Conservation (phyloP, 2,797 vertebrate species). For the Phrynocephalus guinanensis region DNA sequence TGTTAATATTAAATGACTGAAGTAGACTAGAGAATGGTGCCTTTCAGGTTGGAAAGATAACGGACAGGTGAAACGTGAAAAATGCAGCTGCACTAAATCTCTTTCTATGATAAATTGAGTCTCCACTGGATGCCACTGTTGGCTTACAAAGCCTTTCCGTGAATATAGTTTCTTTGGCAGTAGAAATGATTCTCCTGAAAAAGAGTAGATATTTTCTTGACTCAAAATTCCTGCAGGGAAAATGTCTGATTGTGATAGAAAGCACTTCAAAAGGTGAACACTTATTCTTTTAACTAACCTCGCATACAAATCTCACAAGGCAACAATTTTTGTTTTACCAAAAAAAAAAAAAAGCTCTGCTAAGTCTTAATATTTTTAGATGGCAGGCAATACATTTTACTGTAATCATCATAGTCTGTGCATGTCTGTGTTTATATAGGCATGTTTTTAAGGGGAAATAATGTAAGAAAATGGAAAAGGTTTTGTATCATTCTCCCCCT, state of each 20-base stretch:
- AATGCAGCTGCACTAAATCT: not conserved
- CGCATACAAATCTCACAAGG: not conserved
- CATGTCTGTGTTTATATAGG: not conserved
- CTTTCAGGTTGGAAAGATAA: slow-evolving; percentile 7
- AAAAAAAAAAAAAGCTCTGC: not conserved
- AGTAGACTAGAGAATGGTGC: not conserved
- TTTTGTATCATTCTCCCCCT: not conserved
- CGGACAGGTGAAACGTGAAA: not conserved
- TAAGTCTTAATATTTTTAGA: not conserved
- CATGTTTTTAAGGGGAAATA: not conserved
- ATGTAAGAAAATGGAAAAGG: not conserved
- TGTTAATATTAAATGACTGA: slow-evolving; percentile 27
- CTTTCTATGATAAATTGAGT: slow-evolving; percentile 11
- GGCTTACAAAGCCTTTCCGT: slow-evolving; percentile 47
- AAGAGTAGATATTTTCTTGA: slow-evolving; percentile 58
- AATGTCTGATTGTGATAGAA: slow-evolving; percentile 73
- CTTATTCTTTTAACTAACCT: slow-evolving; percentile 27
- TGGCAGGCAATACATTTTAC: not conserved
- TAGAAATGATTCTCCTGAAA: slow-evolving; percentile 58
- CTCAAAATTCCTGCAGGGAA: slow-evolving; percentile 74
- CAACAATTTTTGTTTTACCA: not conserved
- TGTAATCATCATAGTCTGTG: not conserved
- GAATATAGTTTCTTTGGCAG: slow-evolving; percentile 49
- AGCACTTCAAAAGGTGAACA: slow-evolving; percentile 19
- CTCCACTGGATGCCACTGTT: slow-evolving; percentile 77